Conservation (phyloP, 2,888 invertebrate species). For the Seira musarum region DNA sequence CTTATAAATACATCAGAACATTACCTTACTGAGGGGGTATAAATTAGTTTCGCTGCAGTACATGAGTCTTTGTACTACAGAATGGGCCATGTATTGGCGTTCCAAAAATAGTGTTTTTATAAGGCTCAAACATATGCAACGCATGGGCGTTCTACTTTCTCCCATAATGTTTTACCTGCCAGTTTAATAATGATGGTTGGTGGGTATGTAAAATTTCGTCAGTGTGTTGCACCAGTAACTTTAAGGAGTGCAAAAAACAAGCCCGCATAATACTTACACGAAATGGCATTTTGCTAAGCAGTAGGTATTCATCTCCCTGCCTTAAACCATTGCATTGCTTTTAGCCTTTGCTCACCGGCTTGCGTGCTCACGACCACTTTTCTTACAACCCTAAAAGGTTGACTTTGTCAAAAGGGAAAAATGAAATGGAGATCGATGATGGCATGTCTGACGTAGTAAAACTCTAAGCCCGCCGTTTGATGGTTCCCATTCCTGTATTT, state of each 20-base stretch:
- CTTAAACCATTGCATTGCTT: no score
- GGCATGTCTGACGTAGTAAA: conserved; percentile 16
- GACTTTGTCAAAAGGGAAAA: conserved; percentile 20
- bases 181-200: background rate
- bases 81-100: no score
- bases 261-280: no score
- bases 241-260: no score
- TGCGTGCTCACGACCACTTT: conserved; percentile 28
- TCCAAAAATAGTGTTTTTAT: no score
- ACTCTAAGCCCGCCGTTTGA: conserved; percentile 1
- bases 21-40: no score
- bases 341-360: background rate
- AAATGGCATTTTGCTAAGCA: no score
- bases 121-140: no score
- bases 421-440: conserved; percentile 41
- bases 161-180: background rate
- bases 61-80: no score
- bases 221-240: background rate
- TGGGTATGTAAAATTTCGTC: background rate
- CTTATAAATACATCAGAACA: background rate
- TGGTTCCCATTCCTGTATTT: background rate
- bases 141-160: background rate
- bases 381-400: background rate
- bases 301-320: no score
- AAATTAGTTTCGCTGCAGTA: no score